These are phyloP conservation scores for Anadara kagoshimensis DNA, from an alignment of 1,140 invertebrate species.

Conservation along the genomic window DNA sequence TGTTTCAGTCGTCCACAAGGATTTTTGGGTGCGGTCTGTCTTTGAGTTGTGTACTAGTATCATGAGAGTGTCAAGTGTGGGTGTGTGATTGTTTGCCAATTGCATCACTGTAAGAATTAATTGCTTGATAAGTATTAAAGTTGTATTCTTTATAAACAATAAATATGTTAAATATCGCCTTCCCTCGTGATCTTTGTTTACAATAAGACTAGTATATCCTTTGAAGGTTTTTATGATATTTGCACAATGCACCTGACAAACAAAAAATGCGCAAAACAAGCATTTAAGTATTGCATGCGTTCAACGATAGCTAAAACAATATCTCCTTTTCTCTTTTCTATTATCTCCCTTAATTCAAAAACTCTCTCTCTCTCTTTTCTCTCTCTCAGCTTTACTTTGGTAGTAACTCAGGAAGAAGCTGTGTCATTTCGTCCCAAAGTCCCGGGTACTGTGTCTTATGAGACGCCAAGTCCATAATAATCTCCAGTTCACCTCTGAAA, in stretches of 20 bases:
- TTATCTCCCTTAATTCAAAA: too few relatives aligned
- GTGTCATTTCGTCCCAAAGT: conserved; percentile 52
- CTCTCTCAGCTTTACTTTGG: conserved; percentile 36
- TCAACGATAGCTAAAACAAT: background rate
- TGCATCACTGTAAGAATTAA: too few relatives aligned
- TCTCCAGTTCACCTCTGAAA: conserved; percentile 65
- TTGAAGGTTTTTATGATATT: background rate
- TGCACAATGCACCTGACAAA: background rate
- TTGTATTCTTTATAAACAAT: background rate
- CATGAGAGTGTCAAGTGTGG: too few relatives aligned
- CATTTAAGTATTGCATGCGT: too few relatives aligned
- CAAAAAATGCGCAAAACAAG: too few relatives aligned
- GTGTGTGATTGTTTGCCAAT: too few relatives aligned
- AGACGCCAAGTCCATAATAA: conserved; percentile 55
- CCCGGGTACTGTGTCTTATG: conserved; percentile 50
- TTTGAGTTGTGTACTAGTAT: too few relatives aligned
- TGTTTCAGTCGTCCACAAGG: too few relatives aligned
- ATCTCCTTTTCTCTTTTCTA: too few relatives aligned
- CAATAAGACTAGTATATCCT: background rate
- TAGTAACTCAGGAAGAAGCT: conserved; percentile 47
- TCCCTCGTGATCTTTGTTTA: background rate
- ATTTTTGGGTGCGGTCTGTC: too few relatives aligned
- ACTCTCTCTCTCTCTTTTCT: too few relatives aligned
- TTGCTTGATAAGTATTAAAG: too few relatives aligned
- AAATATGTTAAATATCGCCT: background rate